Base-by-base conservation (phyloP, 2,797 vertebrate genomes). In the Yasuhikotakia modesta region DNA sequence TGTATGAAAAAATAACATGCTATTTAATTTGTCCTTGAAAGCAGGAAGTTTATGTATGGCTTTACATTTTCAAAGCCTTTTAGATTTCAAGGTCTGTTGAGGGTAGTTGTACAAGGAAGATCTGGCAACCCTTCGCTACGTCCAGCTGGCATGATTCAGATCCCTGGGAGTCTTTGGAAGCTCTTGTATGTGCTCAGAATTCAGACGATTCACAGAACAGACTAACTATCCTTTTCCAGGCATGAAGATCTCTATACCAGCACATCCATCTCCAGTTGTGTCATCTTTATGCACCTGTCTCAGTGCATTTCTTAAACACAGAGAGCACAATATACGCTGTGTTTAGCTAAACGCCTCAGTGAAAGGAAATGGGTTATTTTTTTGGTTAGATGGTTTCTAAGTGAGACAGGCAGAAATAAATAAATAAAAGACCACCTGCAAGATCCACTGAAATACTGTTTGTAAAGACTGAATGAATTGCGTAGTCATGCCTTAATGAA, bases 121-220 rank as follows among this genome's bases (percentile, higher is more conserved):
- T 58, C 70, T 83, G 82, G 82, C 85, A 83, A 85, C 84, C 85
- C 85, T 86, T 83, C 83, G 78, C 83, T 46, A 81, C 63, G 53
- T 86, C 76, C 79, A 82, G 81, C 84, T 86, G 89, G 87, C 86
- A 82, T 88, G 88, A 90, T 79, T 86, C 83, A 85, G 87, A 82
- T 82, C 85, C 86, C 76, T 86, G 87, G 39, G 86, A 84, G 87
- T 83, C 85, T 88, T 87, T 81, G 84, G 87, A 84, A 85, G 85
- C 85, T 87, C 84, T 86, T 79, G 83, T 69, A 79, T 87, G 91
- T 92, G 93, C 90, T 72, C 81, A 83, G 92, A 91, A 93, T 94
- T 64, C 86, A 89, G 87, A 93, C 89, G 71, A 78, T 61, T 70
- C 73, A 24, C 2, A 76, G 10, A 75, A 79, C 78, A 70, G 27